Evolutionary conservation across 2,888 invertebrate genomes (phyloP).

Genomic region (Drosophila rubida): DNA sequence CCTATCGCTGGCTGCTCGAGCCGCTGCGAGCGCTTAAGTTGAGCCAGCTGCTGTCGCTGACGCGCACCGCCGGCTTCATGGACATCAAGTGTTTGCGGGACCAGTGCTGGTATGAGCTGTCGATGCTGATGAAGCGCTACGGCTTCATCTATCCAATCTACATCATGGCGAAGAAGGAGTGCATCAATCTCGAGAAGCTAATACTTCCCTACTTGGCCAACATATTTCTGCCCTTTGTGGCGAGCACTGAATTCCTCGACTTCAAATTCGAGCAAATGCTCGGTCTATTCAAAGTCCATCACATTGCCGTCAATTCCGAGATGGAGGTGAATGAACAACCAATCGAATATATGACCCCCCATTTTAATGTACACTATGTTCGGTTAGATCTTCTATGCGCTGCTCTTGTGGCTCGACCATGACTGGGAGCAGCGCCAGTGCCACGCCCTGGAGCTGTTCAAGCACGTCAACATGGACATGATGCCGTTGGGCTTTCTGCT

Average conservation of each 20-base stretch:
- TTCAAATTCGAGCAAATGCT: neutral
- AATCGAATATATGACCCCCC: too few relatives aligned
- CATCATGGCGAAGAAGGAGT: neutral
- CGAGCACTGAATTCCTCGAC: neutral
- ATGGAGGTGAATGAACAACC: too few relatives aligned
- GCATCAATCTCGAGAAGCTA: neutral
- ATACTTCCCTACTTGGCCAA: neutral
- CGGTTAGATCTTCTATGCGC: neutral
- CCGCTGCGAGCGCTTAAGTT: neutral
- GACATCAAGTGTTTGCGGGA: neutral
- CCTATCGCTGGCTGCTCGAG: neutral
- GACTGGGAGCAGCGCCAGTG: neutral
- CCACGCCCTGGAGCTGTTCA: neutral
- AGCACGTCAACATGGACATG: neutral
- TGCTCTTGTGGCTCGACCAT: neutral
- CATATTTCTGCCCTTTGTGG: neutral
- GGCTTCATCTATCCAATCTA: neutral
- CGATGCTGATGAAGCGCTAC: neutral
- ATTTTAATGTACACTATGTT: neutral
- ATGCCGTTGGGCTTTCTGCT: neutral
- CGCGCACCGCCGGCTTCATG: neutral
- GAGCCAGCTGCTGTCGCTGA: neutral
- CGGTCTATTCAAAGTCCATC: neutral
- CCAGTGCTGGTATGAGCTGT: neutral
- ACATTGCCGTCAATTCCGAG: neutral